Evolutionary conservation across 2,888 invertebrate species (phyloP), one percentile per base, ranked within the genome.

Genomic region (Xylota segnis): DNA sequence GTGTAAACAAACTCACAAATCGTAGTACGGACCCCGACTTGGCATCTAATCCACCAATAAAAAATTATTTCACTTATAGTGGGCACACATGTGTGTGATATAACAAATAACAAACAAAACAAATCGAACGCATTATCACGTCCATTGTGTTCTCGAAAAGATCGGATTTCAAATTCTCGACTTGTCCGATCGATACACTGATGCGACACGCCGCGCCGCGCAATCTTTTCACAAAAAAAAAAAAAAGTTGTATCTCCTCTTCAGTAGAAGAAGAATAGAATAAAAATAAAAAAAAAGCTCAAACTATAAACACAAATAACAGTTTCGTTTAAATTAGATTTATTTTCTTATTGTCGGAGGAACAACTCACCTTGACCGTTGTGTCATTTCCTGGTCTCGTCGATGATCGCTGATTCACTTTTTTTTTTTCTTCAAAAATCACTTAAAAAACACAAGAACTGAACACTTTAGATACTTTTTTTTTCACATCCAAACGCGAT

Each of bases 281-380:
- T n/a, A n/a, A n/a, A n/a, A n/a, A n/a, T n/a, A 5, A 37, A n/a
- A 10, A n/a, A 16, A 59, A 61, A 61, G 43, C 43, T 63, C 63
- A 63, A 75, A 50, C 63, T 50, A 27, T 34, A 72, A 72, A 61
- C 72, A 71, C 58, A 52, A 59, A 52, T 61, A 59, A 72, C 59
- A 29, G 58, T 45, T 40, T 29, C 52, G 56, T 65, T 65, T 34
- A 27, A 56, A 61, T 77, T 40, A 16, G 45, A 72, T 71, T 40
- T 58, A 45, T 61, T 23, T 18, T 29, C 10, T 37, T 47, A 14
- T 52, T 66, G 9, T 47, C 32, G 16, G 23, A 2, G 23, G 23
- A 23, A 14, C n/a, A 54, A 75, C 78, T 84, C 75, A 84, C 84
- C 84, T 84, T 81, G 70, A 61, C 75, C 71, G 47, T 71, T 84